Percentiles rank a stretch among this genome's conserved stretches.
Evolutionary conservation across 2,113 vertebrate species (phyloP).

Genomic region (Tichodroma muraria): DNA sequence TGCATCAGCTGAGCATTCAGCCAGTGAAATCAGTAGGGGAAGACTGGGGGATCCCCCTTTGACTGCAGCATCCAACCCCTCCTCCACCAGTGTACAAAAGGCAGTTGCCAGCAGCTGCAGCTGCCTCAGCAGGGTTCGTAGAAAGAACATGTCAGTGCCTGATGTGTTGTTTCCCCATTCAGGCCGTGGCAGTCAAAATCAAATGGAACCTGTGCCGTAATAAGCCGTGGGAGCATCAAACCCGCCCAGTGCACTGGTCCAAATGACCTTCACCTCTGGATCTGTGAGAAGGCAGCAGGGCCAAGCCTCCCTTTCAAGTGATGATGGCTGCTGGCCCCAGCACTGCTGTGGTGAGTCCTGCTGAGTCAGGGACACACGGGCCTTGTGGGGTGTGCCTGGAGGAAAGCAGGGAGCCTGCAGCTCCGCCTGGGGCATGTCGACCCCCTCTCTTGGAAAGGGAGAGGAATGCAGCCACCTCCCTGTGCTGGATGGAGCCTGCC

Average conservation of each 20-base stretch:
- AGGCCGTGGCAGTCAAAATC: conserved; percentile 17
- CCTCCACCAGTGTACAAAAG: accelerated
- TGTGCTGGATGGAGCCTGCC: neutral
- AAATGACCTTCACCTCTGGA: neutral
- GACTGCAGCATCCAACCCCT: neutral
- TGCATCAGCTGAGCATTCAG: neutral
- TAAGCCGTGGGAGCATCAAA: conserved; percentile 41
- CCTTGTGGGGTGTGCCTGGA: neutral
- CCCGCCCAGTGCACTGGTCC: neutral
- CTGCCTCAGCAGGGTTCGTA: neutral
- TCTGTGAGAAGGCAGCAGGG: conserved; percentile 24
- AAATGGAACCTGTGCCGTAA: conserved; percentile 24
- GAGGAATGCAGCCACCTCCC: neutral
- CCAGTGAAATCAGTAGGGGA: neutral
- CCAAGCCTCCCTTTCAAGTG: accelerated
- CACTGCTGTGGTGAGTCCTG: neutral
- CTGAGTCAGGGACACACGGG: accelerated
- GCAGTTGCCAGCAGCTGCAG: accelerated
- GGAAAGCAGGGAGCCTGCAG: neutral
- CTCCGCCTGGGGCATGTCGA: neutral
- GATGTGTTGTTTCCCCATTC: neutral
- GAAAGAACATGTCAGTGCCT: neutral
- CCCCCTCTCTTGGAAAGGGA: neutral
- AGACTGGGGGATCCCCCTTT: neutral
- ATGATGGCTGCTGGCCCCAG: neutral